phyloP scores from a whole-genome alignment of 2,113 vertebrate genomes.

The Pterocles orientalis region DNA sequence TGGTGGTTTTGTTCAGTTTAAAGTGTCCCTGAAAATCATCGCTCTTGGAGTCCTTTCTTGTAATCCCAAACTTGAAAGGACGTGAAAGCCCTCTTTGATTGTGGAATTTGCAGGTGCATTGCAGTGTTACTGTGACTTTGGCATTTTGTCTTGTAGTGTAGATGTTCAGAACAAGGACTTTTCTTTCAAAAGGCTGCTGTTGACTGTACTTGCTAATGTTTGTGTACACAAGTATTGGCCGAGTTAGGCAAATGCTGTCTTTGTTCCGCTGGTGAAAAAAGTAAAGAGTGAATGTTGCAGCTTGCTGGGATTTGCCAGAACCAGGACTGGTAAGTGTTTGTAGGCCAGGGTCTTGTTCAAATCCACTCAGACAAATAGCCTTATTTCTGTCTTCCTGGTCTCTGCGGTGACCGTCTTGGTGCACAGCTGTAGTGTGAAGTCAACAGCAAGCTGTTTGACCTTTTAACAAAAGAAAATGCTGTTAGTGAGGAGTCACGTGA shows the following conservation, averaged over 20 bases:
- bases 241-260: background rate
- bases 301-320: background rate
- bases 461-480: background rate
- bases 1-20: background rate
- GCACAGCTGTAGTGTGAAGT: background rate
- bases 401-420: background rate
- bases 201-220: background rate
- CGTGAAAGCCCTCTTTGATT: background rate
- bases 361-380: background rate
- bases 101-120: background rate
- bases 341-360: background rate
- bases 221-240: background rate
- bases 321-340: background rate
- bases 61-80: background rate
- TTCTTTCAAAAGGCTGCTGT: background rate
- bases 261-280: background rate
- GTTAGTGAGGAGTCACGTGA: background rate
- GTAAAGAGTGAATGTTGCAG: background rate
- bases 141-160: background rate
- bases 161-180: background rate
- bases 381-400: background rate
- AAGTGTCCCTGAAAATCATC: background rate
- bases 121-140: background rate
- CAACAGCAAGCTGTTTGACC: background rate
- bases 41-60: background rate